Percentiles rank a stretch among this genome's conserved stretches.
Conservation (phyloP, 1,140 invertebrate species). For the Acyrthosiphon pisum region DNA sequence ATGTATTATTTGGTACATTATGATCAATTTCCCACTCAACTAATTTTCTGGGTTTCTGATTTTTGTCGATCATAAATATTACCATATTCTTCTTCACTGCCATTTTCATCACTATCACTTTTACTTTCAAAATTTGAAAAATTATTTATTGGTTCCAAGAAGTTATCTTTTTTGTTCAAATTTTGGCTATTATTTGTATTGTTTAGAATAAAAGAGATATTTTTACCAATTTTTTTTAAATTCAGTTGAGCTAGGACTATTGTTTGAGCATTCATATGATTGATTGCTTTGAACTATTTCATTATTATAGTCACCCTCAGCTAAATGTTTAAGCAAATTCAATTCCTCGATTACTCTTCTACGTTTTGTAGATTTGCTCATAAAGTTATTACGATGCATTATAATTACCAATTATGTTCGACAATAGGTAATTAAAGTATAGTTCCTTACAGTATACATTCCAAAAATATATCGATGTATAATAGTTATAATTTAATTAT, state of each 20-base stretch:
- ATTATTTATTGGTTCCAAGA: background rate
- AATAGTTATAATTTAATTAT: background rate
- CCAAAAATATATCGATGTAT: background rate
- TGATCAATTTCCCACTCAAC: background rate
- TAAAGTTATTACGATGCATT: background rate
- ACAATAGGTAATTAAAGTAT: too few relatives aligned
- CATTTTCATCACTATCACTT: background rate
- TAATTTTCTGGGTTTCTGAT: background rate
- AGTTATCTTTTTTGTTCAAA: background rate
- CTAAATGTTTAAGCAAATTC: background rate
- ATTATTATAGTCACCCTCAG: background rate
- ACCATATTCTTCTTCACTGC: background rate
- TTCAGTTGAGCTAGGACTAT: background rate
- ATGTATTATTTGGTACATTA: slow-evolving; percentile 11
- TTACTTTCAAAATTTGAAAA: background rate
- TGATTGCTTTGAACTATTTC: background rate
- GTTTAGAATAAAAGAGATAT: too few relatives aligned
- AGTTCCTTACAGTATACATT: too few relatives aligned
- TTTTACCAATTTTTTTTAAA: too few relatives aligned
- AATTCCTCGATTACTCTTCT: background rate
- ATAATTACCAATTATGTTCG: background rate
- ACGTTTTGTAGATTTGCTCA: slow-evolving; percentile 9
- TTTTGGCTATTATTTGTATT: background rate
- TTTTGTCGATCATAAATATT: background rate
- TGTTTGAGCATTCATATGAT: background rate